Percentiles rank a stretch among this genome's conserved stretches.
Evolutionary conservation across 2,797 vertebrate species (phyloP).

Genomic region (Aotus griseimembra): DNA sequence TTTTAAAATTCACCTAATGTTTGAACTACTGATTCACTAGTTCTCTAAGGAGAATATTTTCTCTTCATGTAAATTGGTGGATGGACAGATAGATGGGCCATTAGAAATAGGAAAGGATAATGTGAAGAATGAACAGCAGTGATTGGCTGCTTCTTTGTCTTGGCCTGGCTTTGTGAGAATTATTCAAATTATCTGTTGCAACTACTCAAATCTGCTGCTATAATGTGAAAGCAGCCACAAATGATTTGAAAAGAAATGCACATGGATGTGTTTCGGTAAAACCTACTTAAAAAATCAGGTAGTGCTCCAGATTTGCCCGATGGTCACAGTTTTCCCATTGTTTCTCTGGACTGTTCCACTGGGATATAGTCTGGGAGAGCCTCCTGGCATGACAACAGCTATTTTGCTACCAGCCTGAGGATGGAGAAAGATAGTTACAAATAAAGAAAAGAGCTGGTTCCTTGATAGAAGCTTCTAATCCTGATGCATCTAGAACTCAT

Average conservation of each 20-base stretch:
- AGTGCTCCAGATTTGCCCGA: not conserved
- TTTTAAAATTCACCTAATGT: slow-evolving; percentile 24
- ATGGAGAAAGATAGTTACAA: not conserved
- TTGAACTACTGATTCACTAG: slow-evolving; percentile 25
- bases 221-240: not conserved
- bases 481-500: not conserved
- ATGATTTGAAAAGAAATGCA: not conserved
- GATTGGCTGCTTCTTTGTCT: not conserved
- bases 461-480: not conserved
- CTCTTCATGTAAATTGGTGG: not conserved
- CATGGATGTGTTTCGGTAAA: not conserved
- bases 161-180: not conserved
- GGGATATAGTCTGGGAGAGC: not conserved
- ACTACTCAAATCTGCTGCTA: not conserved
- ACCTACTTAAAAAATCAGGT: not conserved
- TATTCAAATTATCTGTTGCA: slow-evolving; percentile 29
- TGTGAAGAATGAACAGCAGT: not conserved
- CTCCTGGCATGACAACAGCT: not conserved
- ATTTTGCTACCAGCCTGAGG: not conserved
- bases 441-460: not conserved
- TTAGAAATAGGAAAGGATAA: not conserved
- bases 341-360: not conserved
- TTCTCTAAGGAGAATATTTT: slow-evolving; percentile 9
- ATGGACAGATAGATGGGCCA: not conserved
- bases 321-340: not conserved